Evolutionary conservation across 1,140 invertebrate species (phyloP).

Genomic region (Latrodectus geometricus): DNA sequence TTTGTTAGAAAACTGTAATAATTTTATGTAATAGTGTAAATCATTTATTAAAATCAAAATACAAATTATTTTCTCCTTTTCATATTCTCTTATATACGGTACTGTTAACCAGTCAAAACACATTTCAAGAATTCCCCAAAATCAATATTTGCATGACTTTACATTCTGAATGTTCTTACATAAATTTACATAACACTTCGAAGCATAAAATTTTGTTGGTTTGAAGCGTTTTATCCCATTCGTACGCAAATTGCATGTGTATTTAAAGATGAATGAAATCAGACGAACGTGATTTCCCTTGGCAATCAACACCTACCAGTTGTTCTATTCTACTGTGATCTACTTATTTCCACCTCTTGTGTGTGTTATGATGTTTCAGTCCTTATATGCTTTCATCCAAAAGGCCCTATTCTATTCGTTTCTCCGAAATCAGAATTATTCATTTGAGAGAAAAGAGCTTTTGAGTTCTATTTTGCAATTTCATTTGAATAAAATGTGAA

Average conservation of each 20-base stretch:
- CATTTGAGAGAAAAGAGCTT: constrained; percentile 15
- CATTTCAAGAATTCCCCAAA: no score
- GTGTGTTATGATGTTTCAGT: constrained; percentile 2
- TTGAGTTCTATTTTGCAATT: no score
- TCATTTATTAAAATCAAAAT: no score
- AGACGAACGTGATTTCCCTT: constrained; percentile 10
- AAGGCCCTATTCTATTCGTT: not conserved
- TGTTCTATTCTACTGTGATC: not conserved
- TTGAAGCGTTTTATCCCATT: not conserved
- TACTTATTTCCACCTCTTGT: not conserved
- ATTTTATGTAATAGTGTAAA: no score
- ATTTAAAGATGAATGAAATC: constrained; percentile 34
- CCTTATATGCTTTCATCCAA: constrained; percentile 1
- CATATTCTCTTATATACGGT: no score
- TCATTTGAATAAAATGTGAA: no score
- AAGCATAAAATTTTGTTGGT: not conserved
- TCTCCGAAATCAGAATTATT: constrained; percentile 39
- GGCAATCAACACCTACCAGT: constrained; percentile 14
- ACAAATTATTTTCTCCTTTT: no score
- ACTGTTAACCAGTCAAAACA: no score
- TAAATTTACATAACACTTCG: no score
- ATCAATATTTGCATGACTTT: no score
- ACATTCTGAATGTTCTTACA: no score
- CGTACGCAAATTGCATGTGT: constrained; percentile 11
- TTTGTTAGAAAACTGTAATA: no score